These are phyloP conservation scores for Schizaphis graminum DNA, from an alignment of 2,888 invertebrate species.

Conservation along the genomic window DNA sequence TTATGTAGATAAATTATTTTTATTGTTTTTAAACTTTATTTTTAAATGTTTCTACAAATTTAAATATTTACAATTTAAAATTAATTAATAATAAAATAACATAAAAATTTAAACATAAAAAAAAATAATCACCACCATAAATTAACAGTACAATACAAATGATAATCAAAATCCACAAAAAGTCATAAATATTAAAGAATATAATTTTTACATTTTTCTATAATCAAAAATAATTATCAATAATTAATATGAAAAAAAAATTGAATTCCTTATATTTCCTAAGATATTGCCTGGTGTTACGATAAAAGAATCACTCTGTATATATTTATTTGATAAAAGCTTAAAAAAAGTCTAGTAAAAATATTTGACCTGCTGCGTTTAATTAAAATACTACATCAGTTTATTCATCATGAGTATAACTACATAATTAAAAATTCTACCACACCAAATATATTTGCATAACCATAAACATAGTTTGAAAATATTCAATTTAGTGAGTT, in stretches of 20 bases:
- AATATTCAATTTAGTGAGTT: background rate
- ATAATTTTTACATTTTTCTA: background rate
- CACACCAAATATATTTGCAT: background rate
- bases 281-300: background rate
- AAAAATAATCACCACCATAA: background rate
- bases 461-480: background rate
- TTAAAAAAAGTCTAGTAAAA: background rate
- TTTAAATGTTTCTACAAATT: background rate
- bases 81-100: conserved; percentile 3
- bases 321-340: background rate
- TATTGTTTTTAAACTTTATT: background rate
- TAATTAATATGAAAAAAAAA: background rate
- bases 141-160: background rate
- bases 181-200: background rate
- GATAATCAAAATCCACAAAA: background rate
- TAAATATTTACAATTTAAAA: background rate
- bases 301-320: background rate
- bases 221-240: background rate
- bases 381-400: background rate
- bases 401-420: background rate
- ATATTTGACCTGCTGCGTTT: background rate
- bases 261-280: background rate
- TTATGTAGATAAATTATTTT: background rate
- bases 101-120: background rate
- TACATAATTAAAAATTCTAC: background rate